phyloP scores from a whole-genome alignment of 2,797 vertebrate species.

The Danio kyathit region DNA sequence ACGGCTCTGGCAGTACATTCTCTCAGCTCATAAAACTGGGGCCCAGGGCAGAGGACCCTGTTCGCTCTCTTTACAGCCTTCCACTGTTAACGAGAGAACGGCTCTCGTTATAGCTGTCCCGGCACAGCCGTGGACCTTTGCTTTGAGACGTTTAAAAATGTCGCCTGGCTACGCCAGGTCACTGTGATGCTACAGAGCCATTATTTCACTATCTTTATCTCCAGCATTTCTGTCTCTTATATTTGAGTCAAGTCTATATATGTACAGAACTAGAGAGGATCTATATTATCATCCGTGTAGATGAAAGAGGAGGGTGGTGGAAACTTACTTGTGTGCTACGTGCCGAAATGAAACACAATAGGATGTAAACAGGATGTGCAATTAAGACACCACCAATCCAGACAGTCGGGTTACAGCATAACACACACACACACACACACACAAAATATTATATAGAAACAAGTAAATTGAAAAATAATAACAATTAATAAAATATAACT shows the following conservation, averaged over 20 bases:
- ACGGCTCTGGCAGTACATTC: slow-evolving; percentile 46
- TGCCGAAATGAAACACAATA: slow-evolving; percentile 84
- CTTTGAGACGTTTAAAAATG: slow-evolving; percentile 47
- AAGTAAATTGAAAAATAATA: too few species aligned
- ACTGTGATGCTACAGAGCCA: slow-evolving; percentile 34
- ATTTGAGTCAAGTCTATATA: slow-evolving; percentile 22
- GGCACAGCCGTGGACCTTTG: slow-evolving; percentile 31
- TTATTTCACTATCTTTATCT: slow-evolving; percentile 31
- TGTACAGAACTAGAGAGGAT: background rate
- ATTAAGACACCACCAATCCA: slow-evolving; percentile 82
- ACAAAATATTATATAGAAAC: background rate
- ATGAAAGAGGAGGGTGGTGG: slow-evolving; percentile 12
- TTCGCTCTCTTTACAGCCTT: slow-evolving; percentile 49
- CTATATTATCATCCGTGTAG: slow-evolving; percentile 12
- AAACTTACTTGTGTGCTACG: slow-evolving; percentile 68
- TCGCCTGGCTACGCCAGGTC: slow-evolving; percentile 26
- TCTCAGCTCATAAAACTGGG: slow-evolving; percentile 53
- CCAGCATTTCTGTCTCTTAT: slow-evolving; percentile 9
- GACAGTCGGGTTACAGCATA: slow-evolving; percentile 74
- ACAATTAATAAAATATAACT: too few species aligned
- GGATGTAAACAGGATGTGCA: slow-evolving; percentile 84
- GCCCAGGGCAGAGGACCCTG: slow-evolving; percentile 52
- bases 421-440: slow-evolving; percentile 57
- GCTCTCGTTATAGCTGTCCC: slow-evolving; percentile 52
- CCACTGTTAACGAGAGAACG: slow-evolving; percentile 52